phyloP scores from a whole-genome alignment of 2,888 invertebrate genomes.

The Drosophila paucipuncta region DNA sequence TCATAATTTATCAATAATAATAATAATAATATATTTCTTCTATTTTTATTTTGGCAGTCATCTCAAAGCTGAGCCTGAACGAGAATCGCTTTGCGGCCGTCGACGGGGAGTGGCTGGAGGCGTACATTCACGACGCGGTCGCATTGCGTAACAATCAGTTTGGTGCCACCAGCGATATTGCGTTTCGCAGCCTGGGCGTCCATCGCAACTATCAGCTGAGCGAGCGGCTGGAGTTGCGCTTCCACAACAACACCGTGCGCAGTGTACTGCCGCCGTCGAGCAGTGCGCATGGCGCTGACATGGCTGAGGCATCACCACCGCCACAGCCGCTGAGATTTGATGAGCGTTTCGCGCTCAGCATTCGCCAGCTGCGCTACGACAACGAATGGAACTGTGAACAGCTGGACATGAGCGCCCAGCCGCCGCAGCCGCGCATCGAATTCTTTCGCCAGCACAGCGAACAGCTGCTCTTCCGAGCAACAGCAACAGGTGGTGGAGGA shows the following conservation, averaged over 20 bases:
- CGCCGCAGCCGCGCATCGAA: constrained; percentile 71
- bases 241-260: constrained; percentile 82
- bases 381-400: constrained; percentile 80
- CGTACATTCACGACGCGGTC: constrained; percentile 79
- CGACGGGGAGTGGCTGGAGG: constrained; percentile 84
- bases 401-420: constrained; percentile 67
- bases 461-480: constrained; percentile 74
- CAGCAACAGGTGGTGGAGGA: neutral
- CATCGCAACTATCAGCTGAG: constrained; percentile 81
- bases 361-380: constrained; percentile 79
- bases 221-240: constrained; percentile 83
- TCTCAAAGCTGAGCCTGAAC: constrained; percentile 80
- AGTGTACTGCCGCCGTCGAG: constrained; percentile 28
- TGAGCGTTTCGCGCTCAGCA: constrained; percentile 77
- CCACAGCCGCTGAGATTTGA: constrained; percentile 79
- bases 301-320: constrained; percentile 41
- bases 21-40: neutral
- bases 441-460: constrained; percentile 82
- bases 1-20: neutral
- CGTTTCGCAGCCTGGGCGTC: constrained; percentile 82
- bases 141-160: constrained; percentile 82
- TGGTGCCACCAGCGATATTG: constrained; percentile 81
- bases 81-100: constrained; percentile 80
- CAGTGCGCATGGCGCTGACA: neutral
- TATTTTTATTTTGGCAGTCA: constrained; percentile 56